Evolutionary conservation across 2,113 vertebrate genomes (phyloP).

Genomic region (Zosterops lateralis): DNA sequence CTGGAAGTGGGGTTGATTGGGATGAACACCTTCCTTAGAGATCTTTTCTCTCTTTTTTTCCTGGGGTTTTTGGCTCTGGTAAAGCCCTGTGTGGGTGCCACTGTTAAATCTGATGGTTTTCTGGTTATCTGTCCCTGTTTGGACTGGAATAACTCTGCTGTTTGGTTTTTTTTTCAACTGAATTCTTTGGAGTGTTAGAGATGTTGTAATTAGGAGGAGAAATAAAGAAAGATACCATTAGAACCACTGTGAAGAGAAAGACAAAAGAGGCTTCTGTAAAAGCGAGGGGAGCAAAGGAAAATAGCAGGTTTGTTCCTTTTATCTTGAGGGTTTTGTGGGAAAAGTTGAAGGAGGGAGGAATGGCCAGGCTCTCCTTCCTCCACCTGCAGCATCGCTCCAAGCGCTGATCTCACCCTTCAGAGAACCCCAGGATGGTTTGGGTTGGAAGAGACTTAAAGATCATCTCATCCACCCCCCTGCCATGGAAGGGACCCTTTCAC

Average conservation of each 20-base stretch:
- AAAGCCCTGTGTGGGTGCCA: background rate
- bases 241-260: background rate
- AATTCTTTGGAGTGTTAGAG: background rate
- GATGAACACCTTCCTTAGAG: slow-evolving; percentile 5
- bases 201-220: background rate
- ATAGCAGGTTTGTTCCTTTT: background rate
- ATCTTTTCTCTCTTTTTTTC: background rate
- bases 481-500: background rate
- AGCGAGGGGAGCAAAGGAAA: background rate
- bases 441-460: background rate
- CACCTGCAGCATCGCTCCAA: background rate
- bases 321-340: background rate
- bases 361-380: background rate
- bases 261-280: background rate
- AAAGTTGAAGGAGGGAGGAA: background rate
- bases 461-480: background rate
- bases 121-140: slow-evolving; percentile 10
- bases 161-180: background rate
- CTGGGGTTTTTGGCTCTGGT: background rate
- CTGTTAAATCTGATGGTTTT: background rate
- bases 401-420: background rate
- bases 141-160: background rate
- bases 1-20: background rate
- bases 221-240: background rate
- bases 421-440: background rate